A percentile compares a stretch with the other conserved stretches of the same genome.
Conservation (phyloP, 2,113 vertebrate genomes). For the Colinus virginianus region DNA sequence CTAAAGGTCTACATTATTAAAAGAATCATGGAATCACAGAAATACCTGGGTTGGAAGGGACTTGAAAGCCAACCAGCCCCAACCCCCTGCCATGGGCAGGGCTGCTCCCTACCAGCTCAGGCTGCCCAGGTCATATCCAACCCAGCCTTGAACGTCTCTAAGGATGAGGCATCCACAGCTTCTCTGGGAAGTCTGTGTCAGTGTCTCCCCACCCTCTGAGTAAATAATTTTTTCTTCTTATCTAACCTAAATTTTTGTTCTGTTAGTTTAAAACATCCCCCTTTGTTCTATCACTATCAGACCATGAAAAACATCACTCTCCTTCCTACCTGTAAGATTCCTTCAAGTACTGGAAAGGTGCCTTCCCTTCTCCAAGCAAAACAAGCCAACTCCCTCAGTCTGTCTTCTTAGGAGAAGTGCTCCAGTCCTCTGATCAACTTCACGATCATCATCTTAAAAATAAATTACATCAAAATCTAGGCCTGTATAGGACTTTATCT, state of each 20-base stretch:
- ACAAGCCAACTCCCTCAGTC: neutral
- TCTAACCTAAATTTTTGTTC: neutral
- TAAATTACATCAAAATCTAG: conserved; percentile 33
- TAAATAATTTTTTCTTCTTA: neutral
- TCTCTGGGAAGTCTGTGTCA: neutral
- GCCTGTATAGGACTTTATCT: neutral
- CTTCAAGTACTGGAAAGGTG: neutral
- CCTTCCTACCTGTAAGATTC: too few species aligned
- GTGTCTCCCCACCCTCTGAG: neutral
- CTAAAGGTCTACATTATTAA: neutral
- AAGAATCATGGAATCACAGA: neutral
- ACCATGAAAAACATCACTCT: neutral
- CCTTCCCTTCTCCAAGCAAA: neutral
- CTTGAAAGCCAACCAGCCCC: too few species aligned
- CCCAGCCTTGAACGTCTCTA: too few species aligned
- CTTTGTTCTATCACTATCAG: neutral
- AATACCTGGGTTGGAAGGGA: too few species aligned
- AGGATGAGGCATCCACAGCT: neutral
- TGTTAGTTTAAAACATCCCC: neutral
- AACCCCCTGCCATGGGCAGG: too few species aligned
- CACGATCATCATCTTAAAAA: neutral
- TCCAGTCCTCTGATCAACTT: neutral
- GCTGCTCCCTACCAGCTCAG: too few species aligned
- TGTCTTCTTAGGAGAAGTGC: neutral
- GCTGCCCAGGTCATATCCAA: too few species aligned